phyloP scores from a whole-genome alignment of 2,113 vertebrate species.

The Physeter macrocephalus region DNA sequence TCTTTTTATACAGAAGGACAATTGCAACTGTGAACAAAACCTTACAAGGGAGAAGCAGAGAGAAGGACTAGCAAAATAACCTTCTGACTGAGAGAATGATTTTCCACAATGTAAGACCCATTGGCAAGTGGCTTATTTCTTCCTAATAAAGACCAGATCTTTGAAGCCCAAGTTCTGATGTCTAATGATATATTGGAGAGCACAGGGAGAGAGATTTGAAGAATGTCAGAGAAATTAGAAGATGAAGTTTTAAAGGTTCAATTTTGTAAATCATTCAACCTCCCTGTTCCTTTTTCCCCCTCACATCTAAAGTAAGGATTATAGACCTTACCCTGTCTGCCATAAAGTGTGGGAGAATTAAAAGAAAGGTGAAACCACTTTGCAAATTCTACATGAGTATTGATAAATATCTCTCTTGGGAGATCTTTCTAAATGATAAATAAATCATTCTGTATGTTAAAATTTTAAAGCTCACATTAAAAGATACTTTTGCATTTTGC shows the following conservation, averaged over 20 bases:
- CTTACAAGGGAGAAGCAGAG: background rate
- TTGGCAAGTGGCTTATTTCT: background rate
- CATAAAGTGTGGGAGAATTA: background rate
- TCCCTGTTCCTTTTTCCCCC: background rate
- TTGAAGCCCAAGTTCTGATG: background rate
- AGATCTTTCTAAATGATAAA: background rate
- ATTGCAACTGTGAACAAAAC: background rate
- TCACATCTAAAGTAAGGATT: background rate
- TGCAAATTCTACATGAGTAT: background rate
- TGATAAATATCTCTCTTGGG: background rate
- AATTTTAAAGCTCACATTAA: background rate
- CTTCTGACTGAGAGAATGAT: background rate
- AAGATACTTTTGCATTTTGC: background rate
- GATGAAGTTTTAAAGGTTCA: background rate
- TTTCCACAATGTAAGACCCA: background rate
- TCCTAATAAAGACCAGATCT: background rate
- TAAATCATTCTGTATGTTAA: background rate
- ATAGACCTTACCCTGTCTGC: background rate
- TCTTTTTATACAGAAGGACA: background rate
- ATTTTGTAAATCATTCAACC: background rate
- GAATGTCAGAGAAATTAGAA: background rate
- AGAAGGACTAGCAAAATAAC: background rate
- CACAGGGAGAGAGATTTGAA: background rate
- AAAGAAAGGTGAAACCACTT: background rate
- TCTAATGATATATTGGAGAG: background rate